phyloP scores from a whole-genome alignment of 2,888 invertebrate genomes.

The Polia nebulosa region DNA sequence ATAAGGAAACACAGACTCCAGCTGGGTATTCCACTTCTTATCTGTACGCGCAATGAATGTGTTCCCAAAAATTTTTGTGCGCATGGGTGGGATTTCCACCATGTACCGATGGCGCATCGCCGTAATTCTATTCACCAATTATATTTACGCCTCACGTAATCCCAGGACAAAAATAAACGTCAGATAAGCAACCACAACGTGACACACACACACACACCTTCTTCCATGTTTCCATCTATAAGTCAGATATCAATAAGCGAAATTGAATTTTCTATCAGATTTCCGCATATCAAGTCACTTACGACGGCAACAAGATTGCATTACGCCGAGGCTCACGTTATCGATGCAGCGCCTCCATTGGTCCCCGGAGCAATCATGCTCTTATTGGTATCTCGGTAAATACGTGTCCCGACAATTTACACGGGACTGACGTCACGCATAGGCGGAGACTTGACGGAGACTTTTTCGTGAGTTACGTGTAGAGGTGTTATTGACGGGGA shows the following conservation, averaged over 20 bases:
- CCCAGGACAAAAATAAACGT: background rate
- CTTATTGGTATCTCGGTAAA: conserved; percentile 48
- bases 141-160: background rate
- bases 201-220: too few relatives aligned
- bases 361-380: conserved; percentile 52
- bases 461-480: background rate
- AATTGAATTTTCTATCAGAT: conserved; percentile 67
- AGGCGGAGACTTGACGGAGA: background rate
- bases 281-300: conserved; percentile 57
- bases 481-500: background rate
- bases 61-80: too few relatives aligned
- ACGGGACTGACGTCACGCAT: conserved; percentile 33
- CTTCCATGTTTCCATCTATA: background rate
- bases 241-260: conserved; percentile 38
- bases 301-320: conserved; percentile 64
- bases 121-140: background rate
- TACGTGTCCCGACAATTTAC: conserved; percentile 45
- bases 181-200: background rate
- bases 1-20: too few relatives aligned
- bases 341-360: conserved; percentile 54
- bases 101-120: too few relatives aligned
- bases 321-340: conserved; percentile 54
- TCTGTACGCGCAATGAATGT: too few relatives aligned
- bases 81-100: too few relatives aligned
- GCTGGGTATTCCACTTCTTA: too few relatives aligned